Evolutionary conservation across 2,797 vertebrate species (phyloP), one percentile per base, ranked within the genome.

Genomic region (Rhinogobio ventralis): DNA sequence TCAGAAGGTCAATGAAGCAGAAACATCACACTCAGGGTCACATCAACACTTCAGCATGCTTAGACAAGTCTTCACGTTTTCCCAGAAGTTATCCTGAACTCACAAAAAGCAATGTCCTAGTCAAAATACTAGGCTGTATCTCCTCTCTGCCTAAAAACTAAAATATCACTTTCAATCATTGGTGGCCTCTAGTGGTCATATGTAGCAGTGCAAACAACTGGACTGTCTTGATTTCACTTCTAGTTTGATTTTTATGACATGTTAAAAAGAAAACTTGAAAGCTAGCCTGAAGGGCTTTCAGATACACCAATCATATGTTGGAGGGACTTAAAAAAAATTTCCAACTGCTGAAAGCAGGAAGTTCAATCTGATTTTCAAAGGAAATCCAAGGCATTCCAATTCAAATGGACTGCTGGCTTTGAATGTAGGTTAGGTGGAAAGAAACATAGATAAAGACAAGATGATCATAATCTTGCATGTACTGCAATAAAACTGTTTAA

Each of bases 11-110:
- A 79, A 4, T 39, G 39, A 60, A 79, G n/a, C 74, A 57, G 75
- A 66, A 83, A 79, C 49, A 83, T 66, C 81, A 23, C 30, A 45
- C 13, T 66, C 23, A 10, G 68, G 68, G 19, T 83, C 74, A 83
- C 51, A 69, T 81, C 79, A 74, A 79, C 30, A 62, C 60, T 69
- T 25, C 66, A 83, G 69, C 86, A 78, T 64, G 82, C 67, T 51
- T 42, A 49, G 71, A 81, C 84, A 86, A 51, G 75, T 64, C 51
- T 14, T 55, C 53, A 20, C 60, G 45, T 51, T n/a, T 78, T 77
- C 60, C 71, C 55, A 64, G 30, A 84, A 76, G 39, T 46, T 64
- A 62, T 30, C 15, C 62, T 30, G 14, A 45, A 28, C 1, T 25
- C 53, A 77, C 36, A 19, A 77, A 77, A 42, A 42, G 39, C 8